phyloP scores from a whole-genome alignment of 1,140 invertebrate species.

The Ctenoplectra terminalis region DNA sequence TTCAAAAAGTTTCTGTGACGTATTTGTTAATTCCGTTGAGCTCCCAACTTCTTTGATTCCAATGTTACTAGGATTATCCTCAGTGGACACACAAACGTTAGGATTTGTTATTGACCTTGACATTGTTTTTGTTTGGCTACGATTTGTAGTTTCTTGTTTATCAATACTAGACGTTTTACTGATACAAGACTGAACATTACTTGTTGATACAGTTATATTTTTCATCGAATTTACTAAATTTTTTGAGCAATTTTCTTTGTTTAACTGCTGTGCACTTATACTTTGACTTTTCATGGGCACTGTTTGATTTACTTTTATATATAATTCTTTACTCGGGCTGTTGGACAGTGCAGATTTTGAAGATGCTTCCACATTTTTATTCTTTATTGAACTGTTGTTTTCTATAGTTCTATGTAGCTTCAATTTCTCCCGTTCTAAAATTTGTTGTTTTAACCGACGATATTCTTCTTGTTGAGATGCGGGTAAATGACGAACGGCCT shows the following conservation, averaged over 20 bases:
- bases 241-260: slow-evolving; percentile 33
- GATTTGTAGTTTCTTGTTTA: slow-evolving; percentile 14
- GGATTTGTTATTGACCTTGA: slow-evolving; percentile 35
- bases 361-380: slow-evolving; percentile 19
- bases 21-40: not conserved
- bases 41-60: slow-evolving; percentile 27
- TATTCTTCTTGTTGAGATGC: slow-evolving; percentile 80
- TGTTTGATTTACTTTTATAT: slow-evolving; percentile 34
- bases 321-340: slow-evolving; percentile 18
- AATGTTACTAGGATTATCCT: not conserved
- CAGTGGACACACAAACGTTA: slow-evolving; percentile 34
- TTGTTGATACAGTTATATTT: not conserved
- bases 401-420: slow-evolving; percentile 63
- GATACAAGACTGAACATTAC: not conserved
- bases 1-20: not conserved
- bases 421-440: slow-evolving; percentile 75
- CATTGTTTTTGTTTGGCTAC: slow-evolving; percentile 11
- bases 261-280: slow-evolving; percentile 25
- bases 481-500: slow-evolving; percentile 81
- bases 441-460: slow-evolving; percentile 79
- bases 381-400: slow-evolving; percentile 30
- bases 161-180: not conserved
- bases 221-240: slow-evolving; percentile 18
- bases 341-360: slow-evolving; percentile 4
- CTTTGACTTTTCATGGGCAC: not conserved